phyloP scores from a whole-genome alignment of 2,113 vertebrate genomes.

The Melierax canorus region DNA sequence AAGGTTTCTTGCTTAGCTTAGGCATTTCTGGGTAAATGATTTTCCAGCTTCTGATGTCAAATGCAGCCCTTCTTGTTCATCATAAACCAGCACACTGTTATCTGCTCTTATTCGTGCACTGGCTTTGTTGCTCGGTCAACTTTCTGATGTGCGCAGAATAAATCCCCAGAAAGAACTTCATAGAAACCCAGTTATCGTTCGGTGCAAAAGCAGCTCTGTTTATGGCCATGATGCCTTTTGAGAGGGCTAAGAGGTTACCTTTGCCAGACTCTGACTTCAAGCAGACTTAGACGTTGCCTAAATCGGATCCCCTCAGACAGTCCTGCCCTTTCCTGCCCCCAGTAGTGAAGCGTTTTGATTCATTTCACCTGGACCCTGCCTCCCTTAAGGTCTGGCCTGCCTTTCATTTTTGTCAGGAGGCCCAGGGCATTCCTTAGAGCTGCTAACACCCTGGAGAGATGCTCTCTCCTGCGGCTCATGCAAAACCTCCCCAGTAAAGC shows the following conservation, averaged over 20 bases:
- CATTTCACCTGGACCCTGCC: neutral
- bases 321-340: neutral
- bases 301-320: neutral
- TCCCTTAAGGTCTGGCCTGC: neutral
- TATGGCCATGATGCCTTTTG: neutral
- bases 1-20: slow-evolving; percentile 24
- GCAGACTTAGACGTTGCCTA: neutral
- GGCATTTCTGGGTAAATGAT: slow-evolving; percentile 47
- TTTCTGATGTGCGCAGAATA: neutral
- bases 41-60: neutral
- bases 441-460: neutral
- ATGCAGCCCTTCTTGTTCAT: neutral
- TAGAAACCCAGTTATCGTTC: neutral
- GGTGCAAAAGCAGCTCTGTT: neutral
- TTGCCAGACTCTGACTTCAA: neutral
- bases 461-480: neutral
- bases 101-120: neutral
- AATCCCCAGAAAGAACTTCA: neutral
- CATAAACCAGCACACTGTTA: neutral
- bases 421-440: neutral
- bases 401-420: neutral
- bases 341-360: neutral
- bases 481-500: neutral
- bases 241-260: neutral
- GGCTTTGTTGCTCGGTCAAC: neutral